Base-by-base conservation (phyloP, 1,140 invertebrate genomes). In the Helicoverpa zea region DNA sequence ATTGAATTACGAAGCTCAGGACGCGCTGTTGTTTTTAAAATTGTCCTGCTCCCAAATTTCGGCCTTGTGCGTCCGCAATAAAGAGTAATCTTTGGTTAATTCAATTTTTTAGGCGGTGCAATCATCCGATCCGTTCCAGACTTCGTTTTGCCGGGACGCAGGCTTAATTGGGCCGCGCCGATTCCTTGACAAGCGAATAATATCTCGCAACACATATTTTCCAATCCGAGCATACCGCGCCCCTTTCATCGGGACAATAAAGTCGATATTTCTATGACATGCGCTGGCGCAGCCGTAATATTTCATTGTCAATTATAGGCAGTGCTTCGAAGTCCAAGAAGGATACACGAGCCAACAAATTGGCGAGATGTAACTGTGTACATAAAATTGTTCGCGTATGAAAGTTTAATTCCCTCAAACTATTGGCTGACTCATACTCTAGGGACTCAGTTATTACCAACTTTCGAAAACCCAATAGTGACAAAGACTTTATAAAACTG, bases 101-200 rank as follows among this genome's bases (percentile, higher is more conserved):
- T 61, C 30, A 70, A 51, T 70, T 74, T 66, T 84, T 81, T 80
- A 43, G 59, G 58, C 43, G 49, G 29, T 77, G 75, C 61, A 77
- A 81, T 83, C 74, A 82, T 83, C 66, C 47, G 82, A 83, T 85
- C 76, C 77, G 81, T 83, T 84, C 80, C 81, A 83, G 83, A 68
- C 59, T 76, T 85, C 75, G 76, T 81, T 68, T 86, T 87, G 49
- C 64, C 77, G 72, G 70, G 81, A 87, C 77, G 73, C 82, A 80
- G 59, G 79, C 61, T 85, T 87, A 86, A 89, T 87, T 89, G 83
- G 83, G 18, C 72, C 61, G 79, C 70, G 78, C 59, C 63, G 81
- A 84, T 83, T 76, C 43, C 56, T 86, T 81, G 81, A 84, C 84
- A 84, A 83, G 73, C 83, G 80, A 83, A 82, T 83, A 84, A 84